phyloP scores from a whole-genome alignment of 2,888 invertebrate species.

The Calliopum simillimum region DNA sequence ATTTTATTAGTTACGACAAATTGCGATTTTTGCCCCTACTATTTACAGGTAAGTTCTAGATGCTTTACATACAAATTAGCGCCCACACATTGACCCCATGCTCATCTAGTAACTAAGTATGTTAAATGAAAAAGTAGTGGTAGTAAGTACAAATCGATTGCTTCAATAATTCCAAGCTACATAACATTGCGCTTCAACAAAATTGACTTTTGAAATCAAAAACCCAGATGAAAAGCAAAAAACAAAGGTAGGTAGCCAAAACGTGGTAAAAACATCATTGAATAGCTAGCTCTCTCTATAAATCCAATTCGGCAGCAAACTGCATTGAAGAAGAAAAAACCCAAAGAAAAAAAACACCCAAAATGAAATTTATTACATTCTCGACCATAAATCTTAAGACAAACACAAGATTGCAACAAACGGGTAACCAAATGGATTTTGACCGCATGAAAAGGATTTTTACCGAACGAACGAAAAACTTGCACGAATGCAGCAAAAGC shows the following conservation, averaged over 20 bases:
- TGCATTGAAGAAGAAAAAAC: background rate
- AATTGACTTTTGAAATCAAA: slow-evolving; percentile 6
- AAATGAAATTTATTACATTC: slow-evolving; percentile 33
- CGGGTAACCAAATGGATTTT: slow-evolving; percentile 25
- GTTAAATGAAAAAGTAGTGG: too few relatives aligned
- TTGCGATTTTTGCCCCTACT: too few relatives aligned
- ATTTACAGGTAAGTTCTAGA: too few relatives aligned
- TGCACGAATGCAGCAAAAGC: slow-evolving; percentile 7
- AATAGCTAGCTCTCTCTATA: background rate
- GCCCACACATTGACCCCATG: too few relatives aligned
- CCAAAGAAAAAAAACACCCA: slow-evolving; percentile 18
- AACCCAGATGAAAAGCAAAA: slow-evolving; percentile 1
- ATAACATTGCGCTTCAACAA: too few relatives aligned
- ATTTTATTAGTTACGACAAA: too few relatives aligned
- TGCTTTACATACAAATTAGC: too few relatives aligned
- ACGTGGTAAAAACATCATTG: slow-evolving; percentile 3
- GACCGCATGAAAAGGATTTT: background rate
- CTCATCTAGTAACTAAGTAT: too few relatives aligned
- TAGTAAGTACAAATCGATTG: too few relatives aligned
- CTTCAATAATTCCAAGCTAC: too few relatives aligned
- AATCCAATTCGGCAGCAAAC: background rate
- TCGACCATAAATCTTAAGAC: slow-evolving; percentile 31
- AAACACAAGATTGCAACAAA: slow-evolving; percentile 34
- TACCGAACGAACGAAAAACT: background rate
- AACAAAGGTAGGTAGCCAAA: background rate